phyloP scores from a whole-genome alignment of 2,888 invertebrate species.

The Phyllotreta striolata region DNA sequence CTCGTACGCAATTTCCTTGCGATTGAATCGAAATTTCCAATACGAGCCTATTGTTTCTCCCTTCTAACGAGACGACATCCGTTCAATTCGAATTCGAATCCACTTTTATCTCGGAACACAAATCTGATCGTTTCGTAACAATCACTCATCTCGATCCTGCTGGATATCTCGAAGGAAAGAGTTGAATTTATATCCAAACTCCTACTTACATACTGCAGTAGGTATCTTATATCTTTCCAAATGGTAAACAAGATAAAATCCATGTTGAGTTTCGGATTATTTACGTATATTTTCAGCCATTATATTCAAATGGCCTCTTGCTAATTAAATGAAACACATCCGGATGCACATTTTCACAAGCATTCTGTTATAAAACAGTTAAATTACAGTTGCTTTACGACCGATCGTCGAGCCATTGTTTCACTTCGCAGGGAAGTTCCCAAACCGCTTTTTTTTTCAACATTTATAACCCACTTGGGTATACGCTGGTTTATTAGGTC shows the following conservation, averaged over 20 bases:
- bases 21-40: constrained; percentile 1
- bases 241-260: background rate
- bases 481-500: background rate
- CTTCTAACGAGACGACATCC: background rate
- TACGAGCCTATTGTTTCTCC: constrained; percentile 6
- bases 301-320: background rate
- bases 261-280: background rate
- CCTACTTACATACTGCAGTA: no score
- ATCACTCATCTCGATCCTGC: constrained; percentile 12
- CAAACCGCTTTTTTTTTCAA: background rate
- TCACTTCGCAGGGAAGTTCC: background rate
- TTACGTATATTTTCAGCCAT: background rate
- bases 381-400: background rate
- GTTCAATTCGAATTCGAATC: constrained; percentile 13
- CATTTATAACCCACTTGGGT: constrained; percentile 1
- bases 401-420: constrained; percentile 3
- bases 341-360: constrained; percentile 8
- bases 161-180: no score
- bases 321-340: constrained; percentile 6
- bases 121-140: constrained; percentile 22
- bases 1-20: background rate
- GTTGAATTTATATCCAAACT: no score
- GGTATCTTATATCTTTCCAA: no score
- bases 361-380: constrained; percentile 10
- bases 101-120: constrained; percentile 19